Evolutionary conservation across 2,888 invertebrate genomes (phyloP), one percentile per base, ranked within the genome.

Genomic region (Lissocephala sabroskyi): DNA sequence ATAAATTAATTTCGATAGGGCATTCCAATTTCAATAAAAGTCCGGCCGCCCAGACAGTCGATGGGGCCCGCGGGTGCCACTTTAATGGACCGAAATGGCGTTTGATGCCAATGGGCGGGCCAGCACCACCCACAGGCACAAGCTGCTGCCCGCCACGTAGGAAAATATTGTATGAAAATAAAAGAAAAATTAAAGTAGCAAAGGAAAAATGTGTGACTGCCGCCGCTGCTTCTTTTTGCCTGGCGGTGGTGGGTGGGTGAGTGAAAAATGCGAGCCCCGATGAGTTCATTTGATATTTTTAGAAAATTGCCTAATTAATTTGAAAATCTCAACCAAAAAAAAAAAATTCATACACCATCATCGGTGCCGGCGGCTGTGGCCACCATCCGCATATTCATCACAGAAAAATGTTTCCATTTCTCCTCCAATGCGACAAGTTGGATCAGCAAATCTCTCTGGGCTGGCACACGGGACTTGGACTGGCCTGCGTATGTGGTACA

Each of bases 281-380:
- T 82, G 80, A 80, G 75, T 76, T 81, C 75, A 80, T 70, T 53
- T 30, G 45, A 41, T 80, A 82, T 80, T 79, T 79, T 63, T 78
- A 76, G 79, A 75, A 49, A 62, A 63, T 65, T 76, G 59, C 61
- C 67, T 75, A 66, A 73, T 76, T 73, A 80, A 76, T 66, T 70
- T 61, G 60, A 16, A 33, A 41, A 45, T 36, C 39, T 16, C 29
- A 6, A 41, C 13, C 29, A 41, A n/a, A n/a, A n/a, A n/a, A n/a
- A n/a, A n/a, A n/a, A n/a, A n/a, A n/a, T n/a, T n/a, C n/a, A n/a
- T n/a, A n/a, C n/a, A n/a, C n/a, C n/a, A n/a, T n/a, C n/a, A n/a
- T n/a, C n/a, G n/a, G n/a, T n/a, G n/a, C n/a, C n/a, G 30, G 48
- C 51, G 49, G 53, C 48, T 70, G 66, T 54, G 55, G 62, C 52